Percentiles rank a stretch among this genome's conserved stretches.
phyloP scores from a whole-genome alignment of 2,113 vertebrate species.

The Bagarius yarrelli region DNA sequence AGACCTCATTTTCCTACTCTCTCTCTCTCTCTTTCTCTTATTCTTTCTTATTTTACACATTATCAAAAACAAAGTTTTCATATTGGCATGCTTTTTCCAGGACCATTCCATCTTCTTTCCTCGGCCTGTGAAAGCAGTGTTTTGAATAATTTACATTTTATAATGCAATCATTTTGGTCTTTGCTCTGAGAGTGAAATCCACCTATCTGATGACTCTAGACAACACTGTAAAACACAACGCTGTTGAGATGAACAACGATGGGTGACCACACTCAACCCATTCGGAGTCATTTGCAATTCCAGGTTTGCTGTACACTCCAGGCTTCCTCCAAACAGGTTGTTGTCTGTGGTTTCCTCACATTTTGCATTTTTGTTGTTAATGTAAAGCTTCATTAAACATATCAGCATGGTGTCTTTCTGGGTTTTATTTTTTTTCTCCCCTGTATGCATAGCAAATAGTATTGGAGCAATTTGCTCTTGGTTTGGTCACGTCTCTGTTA shows the following conservation, averaged over 20 bases:
- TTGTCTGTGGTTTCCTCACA: neutral
- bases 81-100: slow-evolving; percentile 33
- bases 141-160: neutral
- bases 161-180: neutral
- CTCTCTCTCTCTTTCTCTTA: neutral
- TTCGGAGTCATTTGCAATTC: slow-evolving; percentile 25
- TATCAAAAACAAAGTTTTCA: slow-evolving; percentile 37
- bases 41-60: slow-evolving; percentile 8
- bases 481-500: no score
- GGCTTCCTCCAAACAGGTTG: neutral
- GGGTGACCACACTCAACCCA: neutral
- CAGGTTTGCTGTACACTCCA: slow-evolving; percentile 41
- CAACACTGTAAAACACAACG: neutral
- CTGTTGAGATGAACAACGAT: neutral
- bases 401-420: neutral
- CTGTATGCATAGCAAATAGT: neutral
- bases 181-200: neutral
- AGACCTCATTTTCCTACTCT: neutral
- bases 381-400: slow-evolving; percentile 29
- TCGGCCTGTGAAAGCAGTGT: neutral
- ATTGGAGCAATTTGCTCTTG: no score
- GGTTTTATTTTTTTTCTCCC: neutral
- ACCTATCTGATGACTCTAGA: neutral
- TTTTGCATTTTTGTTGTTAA: neutral
- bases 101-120: slow-evolving; percentile 46